A percentile compares a stretch with the other conserved stretches of the same genome.
Conservation (phyloP, 2,888 invertebrate species). For the Zygothrica quintamaculata region DNA sequence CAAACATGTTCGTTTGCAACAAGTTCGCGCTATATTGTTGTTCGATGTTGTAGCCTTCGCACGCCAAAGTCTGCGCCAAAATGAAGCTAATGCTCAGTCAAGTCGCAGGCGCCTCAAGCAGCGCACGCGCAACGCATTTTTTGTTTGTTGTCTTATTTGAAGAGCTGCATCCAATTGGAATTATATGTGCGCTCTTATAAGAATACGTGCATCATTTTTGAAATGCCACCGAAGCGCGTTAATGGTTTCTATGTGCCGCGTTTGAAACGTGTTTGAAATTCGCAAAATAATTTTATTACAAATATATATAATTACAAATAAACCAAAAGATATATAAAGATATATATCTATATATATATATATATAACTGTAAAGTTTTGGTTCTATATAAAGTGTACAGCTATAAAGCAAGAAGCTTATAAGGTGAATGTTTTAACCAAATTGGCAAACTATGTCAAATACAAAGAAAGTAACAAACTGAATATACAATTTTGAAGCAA, state of each 20-base stretch:
- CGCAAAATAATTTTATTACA: conserved; percentile 44
- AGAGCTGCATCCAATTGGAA: neutral
- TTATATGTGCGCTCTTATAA: neutral
- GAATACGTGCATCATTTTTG: conserved; percentile 13
- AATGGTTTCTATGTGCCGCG: conserved; percentile 59
- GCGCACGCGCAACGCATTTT: conserved; percentile 62
- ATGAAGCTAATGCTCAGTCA: conserved; percentile 38
- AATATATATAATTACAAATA: conserved; percentile 1
- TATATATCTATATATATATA: too few species aligned
- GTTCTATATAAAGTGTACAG: too few species aligned
- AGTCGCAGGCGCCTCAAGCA: conserved; percentile 48
- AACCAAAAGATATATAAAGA: neutral
- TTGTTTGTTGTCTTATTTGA: neutral
- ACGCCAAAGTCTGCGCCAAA: conserved; percentile 17
- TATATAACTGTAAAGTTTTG: too few species aligned
- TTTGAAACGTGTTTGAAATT: conserved; percentile 68
- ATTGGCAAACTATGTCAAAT: conserved; percentile 66
- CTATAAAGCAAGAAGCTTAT: conserved; percentile 29
- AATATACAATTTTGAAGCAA: too few species aligned
- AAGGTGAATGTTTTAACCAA: conserved; percentile 66
- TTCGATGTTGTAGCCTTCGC: too few species aligned
- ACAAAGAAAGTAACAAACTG: conserved; percentile 69
- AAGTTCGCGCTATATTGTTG: too few species aligned
- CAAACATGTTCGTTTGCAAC: conserved; percentile 28
- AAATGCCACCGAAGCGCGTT: conserved; percentile 46